Evolutionary conservation across 2,888 invertebrate species (phyloP).

Genomic region (Pristionchus fissidentatus): DNA sequence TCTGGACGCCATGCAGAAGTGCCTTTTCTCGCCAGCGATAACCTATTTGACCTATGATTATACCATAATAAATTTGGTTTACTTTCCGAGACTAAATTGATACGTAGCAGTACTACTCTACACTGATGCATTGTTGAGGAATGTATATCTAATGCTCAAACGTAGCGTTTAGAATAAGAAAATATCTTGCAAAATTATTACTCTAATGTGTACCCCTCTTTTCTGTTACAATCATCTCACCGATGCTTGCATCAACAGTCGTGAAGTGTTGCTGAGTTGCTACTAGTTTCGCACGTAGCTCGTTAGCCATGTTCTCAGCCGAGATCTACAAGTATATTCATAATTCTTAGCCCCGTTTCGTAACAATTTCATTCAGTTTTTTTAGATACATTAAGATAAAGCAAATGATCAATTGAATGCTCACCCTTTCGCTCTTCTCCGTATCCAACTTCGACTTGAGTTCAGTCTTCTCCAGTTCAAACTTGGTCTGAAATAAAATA

Average conservation of each 20-base stretch:
- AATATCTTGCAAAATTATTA: not conserved
- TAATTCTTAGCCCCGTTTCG: not conserved
- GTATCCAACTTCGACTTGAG: not conserved
- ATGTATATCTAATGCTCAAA: not conserved
- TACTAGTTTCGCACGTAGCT: constrained; percentile 19
- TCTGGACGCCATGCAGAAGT: no score
- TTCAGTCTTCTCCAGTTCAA: constrained; percentile 15
- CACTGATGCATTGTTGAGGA: no score
- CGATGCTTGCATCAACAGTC: constrained; percentile 9
- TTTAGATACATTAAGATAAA: not conserved
- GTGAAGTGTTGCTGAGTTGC: constrained; percentile 44
- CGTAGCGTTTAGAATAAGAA: not conserved
- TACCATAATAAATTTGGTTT: not conserved
- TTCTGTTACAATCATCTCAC: not conserved
- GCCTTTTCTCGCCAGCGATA: no score
- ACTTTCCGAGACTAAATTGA: not conserved
- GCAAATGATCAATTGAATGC: not conserved
- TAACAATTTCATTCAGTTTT: not conserved
- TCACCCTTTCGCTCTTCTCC: constrained; percentile 28
- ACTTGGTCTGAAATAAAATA: not conserved
- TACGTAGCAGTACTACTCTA: no score
- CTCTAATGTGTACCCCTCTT: not conserved
- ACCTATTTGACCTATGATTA: no score
- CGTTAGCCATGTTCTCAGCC: constrained; percentile 4
- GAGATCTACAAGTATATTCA: not conserved